Base-by-base conservation (phyloP, 1,140 invertebrate genomes). In the Dreissena rostriformis region DNA sequence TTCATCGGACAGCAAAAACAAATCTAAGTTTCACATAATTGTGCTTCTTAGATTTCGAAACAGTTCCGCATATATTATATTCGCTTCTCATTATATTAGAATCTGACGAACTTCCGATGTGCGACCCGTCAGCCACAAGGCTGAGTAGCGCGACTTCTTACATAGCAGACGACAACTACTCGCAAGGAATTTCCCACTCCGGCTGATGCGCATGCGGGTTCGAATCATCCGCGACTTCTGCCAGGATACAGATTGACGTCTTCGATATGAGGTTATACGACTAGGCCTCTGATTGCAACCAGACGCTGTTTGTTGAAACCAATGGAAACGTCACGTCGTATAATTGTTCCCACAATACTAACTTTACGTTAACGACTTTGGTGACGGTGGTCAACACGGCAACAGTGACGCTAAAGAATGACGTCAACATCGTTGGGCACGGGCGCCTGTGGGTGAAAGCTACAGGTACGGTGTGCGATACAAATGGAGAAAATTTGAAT, bases 121-220 rank as follows among this genome's bases (percentile, higher is more conserved):
- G 78, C 28, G 78, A 81, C 29, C 61, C 66, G 26, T 26, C 78
- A 15, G 68, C 67, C 4, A 70, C 78, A 1, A 0, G 1, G 0
- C 17, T 81, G 51, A 11, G 51, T 24, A n/a, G 17, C n/a, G 61
- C 66, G 11, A 17, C 68, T 11, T 57, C 66, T 10, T 72, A 81
- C 49, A 57, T 81, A 52, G 53, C 26, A 24, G 61, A 81, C 68
- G 66, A 81, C 52, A 68, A 65, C 28, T 81, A 81, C n/a, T 53
- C 78, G 6, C 4, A 66, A 4, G 29, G 52, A 15, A 72, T 81
- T 51, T 71, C 66, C 1, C 78, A 81, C 17, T n/a, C 52, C 51
- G 29, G 52, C 68, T 81, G 78, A 15, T 81, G 78, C 68, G 68
- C 78, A 81, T 81, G 78, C 78, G 78, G 61, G 14, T 26, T 81